phyloP scores from a whole-genome alignment of 2,888 invertebrate genomes.

The Acleris holmiana region DNA sequence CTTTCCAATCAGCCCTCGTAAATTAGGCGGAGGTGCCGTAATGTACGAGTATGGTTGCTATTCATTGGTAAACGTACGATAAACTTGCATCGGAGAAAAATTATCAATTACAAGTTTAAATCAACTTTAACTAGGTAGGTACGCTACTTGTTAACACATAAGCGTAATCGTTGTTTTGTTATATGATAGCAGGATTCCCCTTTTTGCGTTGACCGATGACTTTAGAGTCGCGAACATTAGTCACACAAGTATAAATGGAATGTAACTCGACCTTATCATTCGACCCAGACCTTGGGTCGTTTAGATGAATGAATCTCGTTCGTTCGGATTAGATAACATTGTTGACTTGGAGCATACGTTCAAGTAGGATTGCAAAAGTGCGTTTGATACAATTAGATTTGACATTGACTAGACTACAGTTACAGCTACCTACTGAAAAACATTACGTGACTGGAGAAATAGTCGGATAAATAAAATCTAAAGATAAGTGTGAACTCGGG shows the following conservation, averaged over 20 bases:
- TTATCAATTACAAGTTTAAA: too few species aligned
- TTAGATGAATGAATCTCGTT: conserved; percentile 42
- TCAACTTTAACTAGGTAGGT: not conserved
- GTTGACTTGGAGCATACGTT: not conserved
- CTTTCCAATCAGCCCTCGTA: not conserved
- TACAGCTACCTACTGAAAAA: conserved; percentile 11
- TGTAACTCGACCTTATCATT: conserved; percentile 53
- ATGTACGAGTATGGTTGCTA: too few species aligned
- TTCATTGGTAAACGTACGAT: too few species aligned
- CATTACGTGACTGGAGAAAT: too few species aligned
- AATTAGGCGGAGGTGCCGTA: conserved; percentile 15
- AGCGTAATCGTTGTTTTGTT: conserved; percentile 9
- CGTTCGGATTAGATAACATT: conserved; percentile 8
- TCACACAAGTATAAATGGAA: conserved; percentile 34
- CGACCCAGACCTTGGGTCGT: conserved; percentile 62
- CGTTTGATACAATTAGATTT: too few species aligned
- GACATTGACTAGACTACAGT: too few species aligned
- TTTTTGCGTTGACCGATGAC: conserved; percentile 17
- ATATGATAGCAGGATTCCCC: conserved; percentile 28
- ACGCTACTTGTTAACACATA: not conserved
- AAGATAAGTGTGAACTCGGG: conserved; percentile 15
- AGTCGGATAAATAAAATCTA: too few species aligned
- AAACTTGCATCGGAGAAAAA: too few species aligned
- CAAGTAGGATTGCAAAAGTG: not conserved
- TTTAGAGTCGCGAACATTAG: conserved; percentile 27